Evolutionary conservation across 2,113 vertebrate genomes (phyloP), one percentile per base, ranked within the genome.

Genomic region (Grallaria varia): DNA sequence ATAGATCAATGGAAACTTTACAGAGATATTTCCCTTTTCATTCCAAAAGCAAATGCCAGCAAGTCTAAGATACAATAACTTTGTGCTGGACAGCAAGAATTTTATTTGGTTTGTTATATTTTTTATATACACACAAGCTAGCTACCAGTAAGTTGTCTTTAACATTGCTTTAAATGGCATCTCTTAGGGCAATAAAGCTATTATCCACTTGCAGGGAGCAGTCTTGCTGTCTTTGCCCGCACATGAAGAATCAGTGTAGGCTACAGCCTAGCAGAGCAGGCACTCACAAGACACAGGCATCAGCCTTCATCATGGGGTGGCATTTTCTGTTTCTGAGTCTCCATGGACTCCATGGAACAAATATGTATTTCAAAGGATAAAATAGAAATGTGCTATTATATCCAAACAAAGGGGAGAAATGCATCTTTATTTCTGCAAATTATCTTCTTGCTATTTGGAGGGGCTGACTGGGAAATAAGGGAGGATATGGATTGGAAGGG

Each of bases 1-100:
- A 89, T 69, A 93, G 69, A 94, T 89, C 84, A 89, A 95, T 90
- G 83, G 94, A 94, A 97, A 96, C 39, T 86, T 94, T 87, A 60
- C 80, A 83, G 80, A 95, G 87, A 95, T 97, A 91, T 91, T 96
- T 94, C 68, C 28, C 40, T 75, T 91, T 80, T 75, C 44, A n/a
- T 68, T 76, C 81, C 77, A 96, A 95, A 96, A 93, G 33, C 6
- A 69, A 96, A 95, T 90, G 82, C 90, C 63, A 94, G 42, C 50
- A 53, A 84, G 49, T 50, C 23, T 19, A 59, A 91, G 63, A 90
- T 96, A 35, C 78, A 95, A 71, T 89, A 87, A 62, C 49, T 81
- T 92, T 52, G 58, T 23, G 9, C 84, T 91, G 95, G 95, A 91
- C 53, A 95, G 47, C 68, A 90, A 53, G 31, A 79, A 55, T 92